Percentiles rank a stretch among this genome's conserved stretches.
phyloP scores from a whole-genome alignment of 2,797 vertebrate species.

The Propithecus deckenii region DNA sequence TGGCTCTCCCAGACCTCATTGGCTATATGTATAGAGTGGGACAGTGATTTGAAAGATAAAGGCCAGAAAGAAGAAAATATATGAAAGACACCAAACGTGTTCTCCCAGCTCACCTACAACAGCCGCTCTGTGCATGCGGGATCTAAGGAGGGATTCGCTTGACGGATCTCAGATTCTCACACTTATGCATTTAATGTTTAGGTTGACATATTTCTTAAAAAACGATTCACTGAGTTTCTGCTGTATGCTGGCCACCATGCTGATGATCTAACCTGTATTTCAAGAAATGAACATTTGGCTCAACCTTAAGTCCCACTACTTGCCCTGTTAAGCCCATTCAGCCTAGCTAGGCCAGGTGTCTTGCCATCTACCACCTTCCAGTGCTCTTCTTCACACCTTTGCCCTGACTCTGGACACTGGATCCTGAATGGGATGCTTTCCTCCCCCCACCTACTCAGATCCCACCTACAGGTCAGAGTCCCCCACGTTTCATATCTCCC shows the following conservation, averaged over 20 bases:
- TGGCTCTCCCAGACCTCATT: background rate
- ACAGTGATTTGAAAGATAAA: slow-evolving; percentile 29
- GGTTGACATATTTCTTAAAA: background rate
- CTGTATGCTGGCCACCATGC: background rate
- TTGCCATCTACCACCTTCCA: background rate
- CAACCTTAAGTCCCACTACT: background rate
- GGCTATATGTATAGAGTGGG: background rate
- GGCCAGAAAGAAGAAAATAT: background rate
- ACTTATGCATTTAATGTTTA: background rate
- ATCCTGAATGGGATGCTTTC: background rate
- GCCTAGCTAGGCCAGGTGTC: background rate
- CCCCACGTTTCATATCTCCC: background rate
- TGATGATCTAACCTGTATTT: background rate
- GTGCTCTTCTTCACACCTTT: background rate
- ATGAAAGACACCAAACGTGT: background rate
- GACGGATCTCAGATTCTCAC: background rate
- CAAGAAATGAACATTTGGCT: background rate
- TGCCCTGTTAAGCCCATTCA: background rate
- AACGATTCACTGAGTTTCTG: background rate
- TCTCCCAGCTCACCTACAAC: background rate
- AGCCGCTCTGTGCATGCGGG: background rate
- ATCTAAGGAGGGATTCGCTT: background rate
- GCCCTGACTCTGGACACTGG: background rate
- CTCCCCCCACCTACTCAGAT: background rate
- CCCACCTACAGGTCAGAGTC: background rate